Evolutionary conservation across 2,888 invertebrate genomes (phyloP).

Genomic region (Capitulum mitella): DNA sequence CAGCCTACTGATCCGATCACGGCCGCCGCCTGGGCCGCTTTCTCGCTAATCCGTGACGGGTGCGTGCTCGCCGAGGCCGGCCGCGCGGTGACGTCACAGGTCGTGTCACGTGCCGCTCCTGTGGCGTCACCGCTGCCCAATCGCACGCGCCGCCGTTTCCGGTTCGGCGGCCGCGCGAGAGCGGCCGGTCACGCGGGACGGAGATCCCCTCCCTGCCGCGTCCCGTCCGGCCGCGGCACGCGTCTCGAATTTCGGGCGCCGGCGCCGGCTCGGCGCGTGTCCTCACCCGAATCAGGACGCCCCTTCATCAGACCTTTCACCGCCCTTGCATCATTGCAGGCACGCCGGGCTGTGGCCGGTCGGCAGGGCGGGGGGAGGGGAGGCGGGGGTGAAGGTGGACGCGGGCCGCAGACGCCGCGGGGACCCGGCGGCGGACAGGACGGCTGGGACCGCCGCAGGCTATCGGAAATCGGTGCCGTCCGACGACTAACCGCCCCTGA

Average conservation of each 20-base stretch:
- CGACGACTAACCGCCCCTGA: not conserved
- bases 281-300: not conserved
- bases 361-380: too few relatives aligned
- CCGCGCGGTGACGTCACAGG: not conserved
- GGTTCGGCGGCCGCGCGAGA: not conserved
- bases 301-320: not conserved
- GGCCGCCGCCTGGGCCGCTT: too few relatives aligned
- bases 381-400: too few relatives aligned
- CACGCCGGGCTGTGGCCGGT: not conserved
- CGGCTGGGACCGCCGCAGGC: not conserved
- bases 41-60: too few relatives aligned
- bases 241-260: not conserved
- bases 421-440: too few relatives aligned
- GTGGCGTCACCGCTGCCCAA: too few relatives aligned
- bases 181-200: not conserved
- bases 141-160: not conserved
- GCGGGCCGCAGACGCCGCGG: too few relatives aligned
- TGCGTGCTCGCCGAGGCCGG: too few relatives aligned
- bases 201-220: too few relatives aligned
- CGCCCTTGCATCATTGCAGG: not conserved
- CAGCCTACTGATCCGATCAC: too few relatives aligned
- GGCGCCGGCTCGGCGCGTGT: not conserved
- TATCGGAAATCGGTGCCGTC: not conserved
- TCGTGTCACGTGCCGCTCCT: not conserved
- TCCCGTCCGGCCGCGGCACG: too few relatives aligned